A percentile compares a stretch with the other conserved stretches of the same genome.
These are phyloP conservation scores for Pemphredon lugubris DNA, from an alignment of 2,888 invertebrate species.

Conservation along the genomic window DNA sequence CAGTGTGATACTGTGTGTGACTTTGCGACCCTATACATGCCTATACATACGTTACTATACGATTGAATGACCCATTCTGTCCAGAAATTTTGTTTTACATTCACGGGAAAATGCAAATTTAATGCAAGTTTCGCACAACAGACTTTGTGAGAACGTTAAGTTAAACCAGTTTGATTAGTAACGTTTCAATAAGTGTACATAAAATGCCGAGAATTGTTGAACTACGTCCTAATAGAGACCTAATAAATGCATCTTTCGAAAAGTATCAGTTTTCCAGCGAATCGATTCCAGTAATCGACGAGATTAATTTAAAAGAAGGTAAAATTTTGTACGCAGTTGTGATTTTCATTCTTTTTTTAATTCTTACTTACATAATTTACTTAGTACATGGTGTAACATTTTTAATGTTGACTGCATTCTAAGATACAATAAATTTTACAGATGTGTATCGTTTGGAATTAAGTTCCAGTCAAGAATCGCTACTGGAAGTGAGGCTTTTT, in stretches of 20 bases:
- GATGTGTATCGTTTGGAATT: slow-evolving; percentile 73
- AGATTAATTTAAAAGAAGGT: slow-evolving; percentile 68
- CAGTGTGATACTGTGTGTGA: no score
- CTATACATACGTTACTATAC: no score
- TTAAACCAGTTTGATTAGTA: no score
- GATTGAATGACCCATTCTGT: no score
- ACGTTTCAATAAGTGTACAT: no score
- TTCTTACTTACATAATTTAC: neutral
- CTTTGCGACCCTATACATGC: no score
- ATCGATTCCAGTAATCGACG: slow-evolving; percentile 57
- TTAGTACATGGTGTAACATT: neutral
- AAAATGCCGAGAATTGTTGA: slow-evolving; percentile 75
- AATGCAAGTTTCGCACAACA: no score
- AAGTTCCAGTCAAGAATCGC: slow-evolving; percentile 72
- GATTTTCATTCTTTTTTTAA: slow-evolving; percentile 1
- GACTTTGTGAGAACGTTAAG: no score
- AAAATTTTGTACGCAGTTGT: slow-evolving; percentile 30
- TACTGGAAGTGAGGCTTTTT: slow-evolving; percentile 76
- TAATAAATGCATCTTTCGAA: slow-evolving; percentile 73
- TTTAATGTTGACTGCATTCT: neutral
- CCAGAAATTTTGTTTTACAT: no score
- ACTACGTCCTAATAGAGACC: slow-evolving; percentile 69
- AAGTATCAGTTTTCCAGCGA: slow-evolving; percentile 76
- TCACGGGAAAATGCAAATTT: no score
- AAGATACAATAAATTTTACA: slow-evolving; percentile 54